A percentile compares a stretch with the other conserved stretches of the same genome.
These are phyloP conservation scores for Subanguina moxae DNA, from an alignment of 1,140 invertebrate species.

Conservation along the genomic window DNA sequence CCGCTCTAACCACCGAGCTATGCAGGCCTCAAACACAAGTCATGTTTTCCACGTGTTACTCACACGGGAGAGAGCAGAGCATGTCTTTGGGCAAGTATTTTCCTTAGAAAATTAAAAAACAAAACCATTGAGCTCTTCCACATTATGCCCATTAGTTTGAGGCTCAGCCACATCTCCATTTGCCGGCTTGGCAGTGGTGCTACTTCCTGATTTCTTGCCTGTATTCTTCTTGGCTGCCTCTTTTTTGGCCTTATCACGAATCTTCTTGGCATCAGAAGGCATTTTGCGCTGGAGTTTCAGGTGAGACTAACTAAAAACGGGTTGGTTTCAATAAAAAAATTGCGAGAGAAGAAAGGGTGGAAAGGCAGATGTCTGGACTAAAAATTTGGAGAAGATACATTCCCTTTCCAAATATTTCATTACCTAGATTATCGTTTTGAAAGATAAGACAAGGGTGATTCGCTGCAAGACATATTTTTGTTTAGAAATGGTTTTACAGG, in stretches of 20 bases:
- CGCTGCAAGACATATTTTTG: too few relatives aligned
- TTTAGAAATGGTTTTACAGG: too few relatives aligned
- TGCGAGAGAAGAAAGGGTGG: too few relatives aligned
- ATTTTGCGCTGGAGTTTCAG: conserved; percentile 63
- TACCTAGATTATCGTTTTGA: too few relatives aligned
- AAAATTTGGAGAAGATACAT: too few relatives aligned
- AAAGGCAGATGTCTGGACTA: too few relatives aligned
- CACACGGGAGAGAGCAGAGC: background rate
- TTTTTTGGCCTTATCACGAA: conserved; percentile 92
- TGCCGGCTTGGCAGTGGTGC: conserved; percentile 57
- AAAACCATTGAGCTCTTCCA: conserved; percentile 17
- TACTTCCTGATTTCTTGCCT: conserved; percentile 55
- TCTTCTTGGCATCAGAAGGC: conserved; percentile 96
- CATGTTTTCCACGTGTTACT: background rate
- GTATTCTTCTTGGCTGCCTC: conserved; percentile 74
- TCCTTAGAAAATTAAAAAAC: conserved; percentile 3
- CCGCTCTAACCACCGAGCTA: conserved; percentile 1
- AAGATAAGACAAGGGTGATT: too few relatives aligned
- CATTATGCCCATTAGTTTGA: background rate
- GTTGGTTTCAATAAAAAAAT: too few relatives aligned
- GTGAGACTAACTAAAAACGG: too few relatives aligned
- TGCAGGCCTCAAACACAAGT: too few relatives aligned
- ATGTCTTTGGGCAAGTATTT: background rate
- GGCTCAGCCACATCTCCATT: conserved; percentile 38
- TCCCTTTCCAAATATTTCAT: too few relatives aligned